Evolutionary conservation across 35 echinoderm and acorn worm species (phyloP).

Genomic region (Heliocidaris tuberculata): DNA sequence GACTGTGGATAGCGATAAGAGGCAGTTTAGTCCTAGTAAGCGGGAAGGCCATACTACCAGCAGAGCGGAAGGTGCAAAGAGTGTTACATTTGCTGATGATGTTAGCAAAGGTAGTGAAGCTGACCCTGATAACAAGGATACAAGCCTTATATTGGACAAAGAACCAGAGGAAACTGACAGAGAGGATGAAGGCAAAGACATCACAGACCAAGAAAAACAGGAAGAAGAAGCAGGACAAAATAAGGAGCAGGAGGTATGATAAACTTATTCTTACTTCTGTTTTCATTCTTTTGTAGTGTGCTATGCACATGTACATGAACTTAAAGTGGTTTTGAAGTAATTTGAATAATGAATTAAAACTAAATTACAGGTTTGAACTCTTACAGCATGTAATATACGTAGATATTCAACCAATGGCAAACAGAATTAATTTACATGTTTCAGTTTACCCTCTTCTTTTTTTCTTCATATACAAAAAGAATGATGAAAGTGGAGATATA

Average conservation of each 20-base stretch:
- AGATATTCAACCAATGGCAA: too few species aligned
- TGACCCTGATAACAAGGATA: not conserved
- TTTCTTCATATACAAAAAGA: not conserved
- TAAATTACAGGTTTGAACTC: too few species aligned
- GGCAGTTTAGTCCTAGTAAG: constrained; percentile 15
- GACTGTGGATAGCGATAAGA: constrained; percentile 51
- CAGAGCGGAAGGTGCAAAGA: constrained; percentile 79
- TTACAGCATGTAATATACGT: too few species aligned
- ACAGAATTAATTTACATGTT: not conserved
- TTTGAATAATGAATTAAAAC: too few species aligned
- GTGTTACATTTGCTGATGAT: constrained; percentile 89
- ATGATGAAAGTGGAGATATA: constrained; percentile 17
- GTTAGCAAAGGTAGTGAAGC: constrained; percentile 47
- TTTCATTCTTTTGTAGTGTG: too few species aligned
- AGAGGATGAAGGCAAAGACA: not conserved
- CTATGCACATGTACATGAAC: too few species aligned
- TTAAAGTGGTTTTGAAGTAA: too few species aligned
- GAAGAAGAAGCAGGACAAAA: not conserved
- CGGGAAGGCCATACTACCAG: constrained; percentile 19
- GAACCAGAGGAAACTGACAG: constrained; percentile 6
- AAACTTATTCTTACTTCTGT: not conserved
- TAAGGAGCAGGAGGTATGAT: not conserved
- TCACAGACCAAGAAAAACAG: not conserved
- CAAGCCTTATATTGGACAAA: not conserved
- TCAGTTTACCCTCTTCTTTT: not conserved